Base-by-base conservation (phyloP, 2,113 vertebrate genomes). In the Choloepus hoffmanni region DNA sequence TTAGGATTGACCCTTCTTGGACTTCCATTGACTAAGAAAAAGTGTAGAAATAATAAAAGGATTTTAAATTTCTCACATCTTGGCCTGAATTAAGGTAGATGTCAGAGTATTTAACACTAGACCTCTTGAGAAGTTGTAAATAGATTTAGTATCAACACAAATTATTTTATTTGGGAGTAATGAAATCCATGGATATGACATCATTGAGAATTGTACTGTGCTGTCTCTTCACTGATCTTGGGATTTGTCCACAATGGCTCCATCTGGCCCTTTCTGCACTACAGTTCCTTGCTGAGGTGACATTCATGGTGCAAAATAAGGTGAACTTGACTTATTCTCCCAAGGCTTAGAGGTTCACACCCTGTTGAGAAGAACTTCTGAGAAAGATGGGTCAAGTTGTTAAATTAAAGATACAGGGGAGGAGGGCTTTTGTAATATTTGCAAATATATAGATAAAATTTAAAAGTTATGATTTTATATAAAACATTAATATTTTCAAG, bases 11-110 rank as follows among this genome's bases (percentile, higher is more conserved):
- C 5, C 50, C 50, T 55, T 79, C 67, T 58, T 58, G 60, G 26
- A 45, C 10, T 65, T 48, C 10, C 11, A 85, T 36, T 90, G n/a
- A 53, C 40, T 58, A 72, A 85, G 60, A 43, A 10, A 43, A 90
- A 90, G 21, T 63, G 26, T 55, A 76, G 36, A 77, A 83, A 79
- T 86, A 33, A 60, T 2, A 33, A 89, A 81, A 93, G 30, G 40
- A 68, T 72, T 74, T 89, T 36, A 65, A 70, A 58, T 58, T 81
- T 95, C n/a, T 89, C 45, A 33, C 43, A 45, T 79, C 48, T 85
- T 67, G 73, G 26, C 21, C 63, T 81, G 26, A 81, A 62, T 79
- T 92, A 79, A 92, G 60, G 60, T 85, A 93, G 93, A 82, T 82
- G 62, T 82, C 60, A 85, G 70, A 50, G 33, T 90, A 65, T 23